phyloP scores from a whole-genome alignment of 2,797 vertebrate genomes.

The Rhinella marina region DNA sequence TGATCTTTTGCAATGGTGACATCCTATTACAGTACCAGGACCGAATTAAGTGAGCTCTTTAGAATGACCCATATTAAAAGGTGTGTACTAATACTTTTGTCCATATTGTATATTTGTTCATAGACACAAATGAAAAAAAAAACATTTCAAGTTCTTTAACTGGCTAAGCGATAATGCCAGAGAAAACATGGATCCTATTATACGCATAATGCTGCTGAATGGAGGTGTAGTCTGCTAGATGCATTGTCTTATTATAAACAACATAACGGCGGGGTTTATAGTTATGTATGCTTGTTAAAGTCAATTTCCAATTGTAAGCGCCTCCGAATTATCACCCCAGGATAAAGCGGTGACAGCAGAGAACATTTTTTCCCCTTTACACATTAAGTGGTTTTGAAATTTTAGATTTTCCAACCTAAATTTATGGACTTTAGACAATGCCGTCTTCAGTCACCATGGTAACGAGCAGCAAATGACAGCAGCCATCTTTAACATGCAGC shows the following conservation, averaged over 20 bases:
- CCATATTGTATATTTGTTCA: background rate
- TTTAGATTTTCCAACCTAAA: slow-evolving; percentile 44
- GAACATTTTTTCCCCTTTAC: slow-evolving; percentile 35
- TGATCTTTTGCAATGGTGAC: too few relatives aligned
- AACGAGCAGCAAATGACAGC: slow-evolving; percentile 43
- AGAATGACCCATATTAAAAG: too few relatives aligned
- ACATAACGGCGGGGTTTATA: background rate
- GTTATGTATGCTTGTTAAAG: slow-evolving; percentile 32
- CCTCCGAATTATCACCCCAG: slow-evolving; percentile 34
- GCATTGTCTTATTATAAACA: slow-evolving; percentile 7
- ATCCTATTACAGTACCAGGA: too few relatives aligned
- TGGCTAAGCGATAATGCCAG: background rate
- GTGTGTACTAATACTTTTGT: too few relatives aligned
- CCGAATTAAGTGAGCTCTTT: too few relatives aligned
- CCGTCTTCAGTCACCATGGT: slow-evolving; percentile 40
- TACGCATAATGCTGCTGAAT: background rate
- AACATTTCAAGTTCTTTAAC: background rate
- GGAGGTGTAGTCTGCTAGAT: background rate
- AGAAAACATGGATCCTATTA: background rate
- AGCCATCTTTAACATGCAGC: slow-evolving; percentile 47
- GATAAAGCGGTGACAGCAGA: slow-evolving; percentile 36
- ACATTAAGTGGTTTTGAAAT: slow-evolving; percentile 41
- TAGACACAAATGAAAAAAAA: background rate
- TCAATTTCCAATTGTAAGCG: slow-evolving; percentile 36
- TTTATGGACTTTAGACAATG: slow-evolving; percentile 43